These are phyloP conservation scores for Zonotrichia albicollis DNA, from an alignment of 2,797 vertebrate species.

Conservation along the genomic window DNA sequence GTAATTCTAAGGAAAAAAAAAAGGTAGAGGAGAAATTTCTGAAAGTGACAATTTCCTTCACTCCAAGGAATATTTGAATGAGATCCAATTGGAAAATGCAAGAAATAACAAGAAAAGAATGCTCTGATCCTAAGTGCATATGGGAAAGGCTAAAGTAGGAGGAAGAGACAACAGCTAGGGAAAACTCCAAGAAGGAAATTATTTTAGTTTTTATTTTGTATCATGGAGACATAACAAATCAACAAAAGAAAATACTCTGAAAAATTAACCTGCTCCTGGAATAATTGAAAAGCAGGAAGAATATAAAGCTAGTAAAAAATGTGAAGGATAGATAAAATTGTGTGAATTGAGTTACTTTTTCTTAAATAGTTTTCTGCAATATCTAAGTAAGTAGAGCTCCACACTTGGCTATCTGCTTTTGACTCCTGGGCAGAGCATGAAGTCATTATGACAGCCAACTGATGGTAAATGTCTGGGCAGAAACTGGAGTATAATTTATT, in stretches of 20 bases:
- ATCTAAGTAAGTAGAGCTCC: background rate
- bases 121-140: background rate
- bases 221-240: background rate
- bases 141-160: background rate
- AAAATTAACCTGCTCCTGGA: background rate
- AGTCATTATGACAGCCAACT: background rate
- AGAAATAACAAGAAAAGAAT: background rate
- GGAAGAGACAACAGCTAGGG: background rate
- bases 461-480: background rate
- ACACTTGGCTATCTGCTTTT: background rate
- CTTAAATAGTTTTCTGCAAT: background rate
- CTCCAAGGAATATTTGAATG: background rate
- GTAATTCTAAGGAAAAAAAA: background rate
- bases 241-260: background rate
- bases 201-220: background rate
- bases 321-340: background rate
- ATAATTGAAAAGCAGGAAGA: background rate
- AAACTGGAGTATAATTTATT: background rate
- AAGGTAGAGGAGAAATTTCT: background rate
- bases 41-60: background rate
- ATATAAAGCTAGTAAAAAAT: background rate
- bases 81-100: background rate
- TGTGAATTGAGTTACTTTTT: background rate
- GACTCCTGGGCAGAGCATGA: background rate
- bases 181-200: background rate